These are phyloP conservation scores for Junonia oenone DNA, from an alignment of 2,888 invertebrate species.

Conservation along the genomic window DNA sequence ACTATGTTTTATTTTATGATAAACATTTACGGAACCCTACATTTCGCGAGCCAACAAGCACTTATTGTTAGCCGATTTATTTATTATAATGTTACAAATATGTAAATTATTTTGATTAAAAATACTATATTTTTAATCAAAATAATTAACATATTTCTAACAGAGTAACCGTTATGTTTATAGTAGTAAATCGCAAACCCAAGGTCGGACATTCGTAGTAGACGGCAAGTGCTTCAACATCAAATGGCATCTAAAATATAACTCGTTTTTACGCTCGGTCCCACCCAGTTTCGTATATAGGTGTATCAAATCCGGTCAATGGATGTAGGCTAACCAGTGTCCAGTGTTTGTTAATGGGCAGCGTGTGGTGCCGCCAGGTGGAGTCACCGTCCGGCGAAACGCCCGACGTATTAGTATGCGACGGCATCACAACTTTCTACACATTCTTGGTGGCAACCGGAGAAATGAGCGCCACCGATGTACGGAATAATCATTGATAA, in stretches of 20 bases:
- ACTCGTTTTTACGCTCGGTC: slow-evolving; percentile 14
- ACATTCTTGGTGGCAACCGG: slow-evolving; percentile 71
- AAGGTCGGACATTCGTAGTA: slow-evolving; percentile 21
- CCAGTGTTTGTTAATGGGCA: slow-evolving; percentile 55
- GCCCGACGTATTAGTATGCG: slow-evolving; percentile 71
- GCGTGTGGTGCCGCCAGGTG: slow-evolving; percentile 28
- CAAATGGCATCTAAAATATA: neutral
- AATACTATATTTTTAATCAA: too few species aligned
- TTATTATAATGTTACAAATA: too few species aligned
- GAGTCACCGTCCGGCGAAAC: slow-evolving; percentile 47
- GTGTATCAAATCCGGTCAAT: slow-evolving; percentile 46
- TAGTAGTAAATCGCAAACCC: neutral
- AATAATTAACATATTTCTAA: too few species aligned
- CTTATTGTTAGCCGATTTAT: too few species aligned
- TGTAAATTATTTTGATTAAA: too few species aligned
- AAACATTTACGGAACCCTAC: too few species aligned
- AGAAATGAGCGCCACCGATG: slow-evolving; percentile 69
- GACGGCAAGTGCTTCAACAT: neutral
- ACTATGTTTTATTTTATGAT: too few species aligned
- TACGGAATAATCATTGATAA: slow-evolving; percentile 40
- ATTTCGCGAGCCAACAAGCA: too few species aligned
- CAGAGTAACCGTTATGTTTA: neutral
- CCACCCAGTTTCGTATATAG: slow-evolving; percentile 28
- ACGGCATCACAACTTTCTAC: slow-evolving; percentile 76
- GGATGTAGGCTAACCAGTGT: slow-evolving; percentile 69